Percentiles rank a stretch among this genome's conserved stretches.
These are phyloP conservation scores for Meloidogyne chitwoodi DNA, from an alignment of 1,140 invertebrate species.

Conservation along the genomic window DNA sequence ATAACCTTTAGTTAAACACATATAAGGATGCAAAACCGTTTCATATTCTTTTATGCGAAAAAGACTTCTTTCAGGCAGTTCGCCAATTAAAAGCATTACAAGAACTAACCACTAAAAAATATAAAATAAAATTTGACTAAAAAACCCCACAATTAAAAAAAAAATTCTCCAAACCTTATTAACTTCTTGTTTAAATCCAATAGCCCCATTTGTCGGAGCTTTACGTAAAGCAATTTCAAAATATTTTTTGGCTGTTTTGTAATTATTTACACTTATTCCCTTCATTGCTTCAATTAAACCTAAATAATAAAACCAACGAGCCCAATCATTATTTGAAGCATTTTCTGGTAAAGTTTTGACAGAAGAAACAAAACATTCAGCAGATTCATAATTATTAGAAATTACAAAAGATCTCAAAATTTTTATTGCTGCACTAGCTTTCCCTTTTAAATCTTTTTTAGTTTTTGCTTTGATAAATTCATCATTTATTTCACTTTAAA, in stretches of 20 bases:
- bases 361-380: constrained; percentile 69
- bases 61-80: background rate
- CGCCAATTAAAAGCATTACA: constrained; percentile 47
- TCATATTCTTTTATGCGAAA: background rate
- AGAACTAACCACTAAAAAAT: constrained; percentile 77
- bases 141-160: background rate
- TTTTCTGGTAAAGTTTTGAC: constrained; percentile 76
- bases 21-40: background rate
- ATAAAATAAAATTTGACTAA: constrained; percentile 65
- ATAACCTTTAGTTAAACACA: background rate
- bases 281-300: constrained; percentile 77
- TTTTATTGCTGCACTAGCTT: background rate
- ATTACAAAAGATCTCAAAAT: background rate
- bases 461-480: constrained; percentile 4
- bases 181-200: constrained; percentile 97
- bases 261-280: constrained; percentile 9
- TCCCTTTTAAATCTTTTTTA: constrained; percentile 9
- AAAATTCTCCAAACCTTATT: background rate
- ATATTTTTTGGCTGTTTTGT: constrained; percentile 11
- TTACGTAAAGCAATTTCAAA: constrained; percentile 4
- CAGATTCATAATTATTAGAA: constrained; percentile 49
- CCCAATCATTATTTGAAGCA: constrained; percentile 97
- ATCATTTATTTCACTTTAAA: constrained; percentile 7
- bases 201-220: constrained; percentile 90
- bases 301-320: constrained; percentile 90